phyloP scores from a whole-genome alignment of 2,797 vertebrate species.

The Pteropus rufus region DNA sequence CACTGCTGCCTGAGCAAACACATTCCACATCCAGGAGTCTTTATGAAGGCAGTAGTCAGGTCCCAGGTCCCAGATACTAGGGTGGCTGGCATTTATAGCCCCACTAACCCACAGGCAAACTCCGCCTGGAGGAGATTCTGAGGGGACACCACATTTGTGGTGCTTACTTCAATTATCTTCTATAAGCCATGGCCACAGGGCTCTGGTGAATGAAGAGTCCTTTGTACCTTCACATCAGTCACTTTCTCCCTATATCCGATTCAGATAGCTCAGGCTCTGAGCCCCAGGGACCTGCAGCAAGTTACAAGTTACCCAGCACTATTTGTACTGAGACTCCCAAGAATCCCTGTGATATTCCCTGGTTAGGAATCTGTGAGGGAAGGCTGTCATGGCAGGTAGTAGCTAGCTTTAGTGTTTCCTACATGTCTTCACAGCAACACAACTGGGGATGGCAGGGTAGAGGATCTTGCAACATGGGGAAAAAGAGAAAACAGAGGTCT shows the following conservation, averaged over 20 bases:
- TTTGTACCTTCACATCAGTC: background rate
- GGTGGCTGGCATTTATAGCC: background rate
- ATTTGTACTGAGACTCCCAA: background rate
- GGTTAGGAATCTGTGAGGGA: too few relatives aligned
- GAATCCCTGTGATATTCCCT: background rate
- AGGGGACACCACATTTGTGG: background rate
- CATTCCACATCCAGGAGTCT: background rate
- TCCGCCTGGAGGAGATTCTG: background rate
- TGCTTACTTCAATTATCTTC: background rate
- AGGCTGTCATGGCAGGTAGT: background rate
- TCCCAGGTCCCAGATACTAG: background rate
- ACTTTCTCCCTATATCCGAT: background rate
- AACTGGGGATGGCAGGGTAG: background rate
- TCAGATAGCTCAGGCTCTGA: background rate
- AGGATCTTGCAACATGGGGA: background rate
- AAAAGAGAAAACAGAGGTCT: background rate
- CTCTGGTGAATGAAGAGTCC: background rate
- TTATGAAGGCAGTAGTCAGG: background rate
- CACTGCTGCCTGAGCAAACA: background rate
- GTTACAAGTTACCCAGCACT: background rate
- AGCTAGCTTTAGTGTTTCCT: fast-evolving
- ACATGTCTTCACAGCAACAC: background rate
- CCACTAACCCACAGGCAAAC: background rate
- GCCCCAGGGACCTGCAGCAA: background rate
- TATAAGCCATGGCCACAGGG: background rate